Base-by-base conservation (phyloP, 2,888 invertebrate species). In the Protodeltote pygarga region DNA sequence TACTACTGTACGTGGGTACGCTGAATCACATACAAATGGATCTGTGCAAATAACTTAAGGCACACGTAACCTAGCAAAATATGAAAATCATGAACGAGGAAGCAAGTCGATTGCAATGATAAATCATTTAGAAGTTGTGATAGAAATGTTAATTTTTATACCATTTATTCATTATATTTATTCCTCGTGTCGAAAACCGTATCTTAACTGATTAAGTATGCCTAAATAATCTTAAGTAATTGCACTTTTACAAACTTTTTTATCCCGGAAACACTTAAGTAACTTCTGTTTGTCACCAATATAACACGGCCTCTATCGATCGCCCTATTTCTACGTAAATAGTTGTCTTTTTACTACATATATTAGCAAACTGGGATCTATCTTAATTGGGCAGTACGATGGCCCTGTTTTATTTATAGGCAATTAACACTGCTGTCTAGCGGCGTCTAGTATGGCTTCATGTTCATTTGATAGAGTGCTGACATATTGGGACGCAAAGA, bases 381-480 rank as follows among this genome's bases (percentile, higher is more conserved):
- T 25, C 11, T 55, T 46, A 54, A 63, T 51, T 74, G 75, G 79
- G 39, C 51, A 52, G 41, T 65, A 44, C 58, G 59, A 55, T 67
- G 52, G 47, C 53, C 53, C 71, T 69, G 72, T 73, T 75, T 77
- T 81, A 79, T 82, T 86, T 83, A 86, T 81, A 78, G 80, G 74
- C 83, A 80, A 82, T 85, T 82, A 86, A 86, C 76, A 72, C 67
- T 57, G 68, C 71, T 68, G 73, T 68, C 66, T 71, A 61, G 66
- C 59, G 69, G 71, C 76, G 69, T 68, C 69, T 60, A 70, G 75
- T 65, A 70, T 55, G 61, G 62, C 72, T 74, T 75, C 71, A 72
- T 75, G 80, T 75, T 67, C 70, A 74, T 84, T 84, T 85, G 81
- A 87, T 87, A 77, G 83, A 79, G 81, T 83, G 85, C 80, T 85